Base-by-base conservation (phyloP, 2,797 vertebrate genomes). In the Synanceia verrucosa region DNA sequence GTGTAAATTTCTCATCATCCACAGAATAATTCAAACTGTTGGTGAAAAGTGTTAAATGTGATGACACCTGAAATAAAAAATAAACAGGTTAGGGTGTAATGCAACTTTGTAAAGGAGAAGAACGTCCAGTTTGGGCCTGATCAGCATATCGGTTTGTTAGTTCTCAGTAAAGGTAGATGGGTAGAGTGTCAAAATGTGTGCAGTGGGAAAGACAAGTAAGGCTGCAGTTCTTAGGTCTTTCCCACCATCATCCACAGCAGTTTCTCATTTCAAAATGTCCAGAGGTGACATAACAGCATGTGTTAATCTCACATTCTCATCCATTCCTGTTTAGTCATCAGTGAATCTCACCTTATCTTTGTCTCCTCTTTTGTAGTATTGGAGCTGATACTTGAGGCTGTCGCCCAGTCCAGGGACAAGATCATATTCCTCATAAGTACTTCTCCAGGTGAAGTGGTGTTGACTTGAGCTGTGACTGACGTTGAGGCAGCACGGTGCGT, bases 391-490 rank as follows among this genome's bases (percentile, higher is more conserved):
- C 23, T 8, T 34, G 36, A 95, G 73, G 6, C 4, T 0, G 0
- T 53, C 0, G 1, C 3, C 0, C 37, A 93, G 67, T 0, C 0
- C 0, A 16, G 5, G 68, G n/a, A 0, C 0, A 0, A 0, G 0
- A 0, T 0, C 8, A 4, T 71, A 37, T 1, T 37, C 1, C 50
- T 92, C 75, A 11, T 94, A 94, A 43, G 85, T 82, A 23, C 85
- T 93, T 11, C 68, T 70, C 94, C 94, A 95, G 43, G 66, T 78
- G 70, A 95, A 93, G 76, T 46, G 52, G 43, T 70, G 57, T 1
- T 61, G 48, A 19, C 78, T 81, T 3, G 83, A 47, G 64, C 76
- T 83, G 82, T 70, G 70, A 26, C 9, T 70, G 4, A 93, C 18
- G 0, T 62, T 67, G 60, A 94, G 90, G 71, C 86, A 66, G 41